These are phyloP conservation scores for Petrophora chlorosata DNA, from an alignment of 2,888 invertebrate species.

Conservation along the genomic window DNA sequence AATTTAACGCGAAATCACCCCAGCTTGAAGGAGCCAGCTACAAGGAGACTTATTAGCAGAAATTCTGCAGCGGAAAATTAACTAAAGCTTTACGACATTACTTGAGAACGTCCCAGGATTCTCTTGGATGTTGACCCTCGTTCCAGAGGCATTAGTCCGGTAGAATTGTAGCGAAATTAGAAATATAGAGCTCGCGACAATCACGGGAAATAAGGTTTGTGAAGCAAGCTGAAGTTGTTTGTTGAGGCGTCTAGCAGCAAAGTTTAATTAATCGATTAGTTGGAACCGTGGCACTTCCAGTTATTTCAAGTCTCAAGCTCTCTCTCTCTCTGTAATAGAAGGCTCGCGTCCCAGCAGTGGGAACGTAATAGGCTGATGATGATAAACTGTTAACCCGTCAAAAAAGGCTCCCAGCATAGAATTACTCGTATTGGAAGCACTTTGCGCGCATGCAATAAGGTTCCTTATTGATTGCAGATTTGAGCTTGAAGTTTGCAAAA, in stretches of 20 bases:
- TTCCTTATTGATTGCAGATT: no score
- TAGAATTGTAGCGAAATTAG: conserved; percentile 12
- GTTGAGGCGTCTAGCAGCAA: background rate
- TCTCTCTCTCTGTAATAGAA: no score
- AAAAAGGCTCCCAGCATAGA: no score
- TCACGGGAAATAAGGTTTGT: conserved; percentile 5
- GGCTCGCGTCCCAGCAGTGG: no score
- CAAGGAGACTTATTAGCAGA: conserved; percentile 64
- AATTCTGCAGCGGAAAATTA: conserved; percentile 54
- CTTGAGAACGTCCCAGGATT: conserved; percentile 26
- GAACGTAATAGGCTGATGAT: no score
- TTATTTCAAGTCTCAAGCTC: no score
- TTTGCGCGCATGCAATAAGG: no score
- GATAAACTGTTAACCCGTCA: no score
- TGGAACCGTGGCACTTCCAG: no score
- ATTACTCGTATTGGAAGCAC: no score
- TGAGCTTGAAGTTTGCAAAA: no score
- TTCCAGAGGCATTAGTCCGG: conserved; percentile 20
- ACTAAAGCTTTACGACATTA: conserved; percentile 46
- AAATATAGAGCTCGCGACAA: conserved; percentile 18
- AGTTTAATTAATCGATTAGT: conserved; percentile 5
- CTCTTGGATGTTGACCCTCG: conserved; percentile 18
- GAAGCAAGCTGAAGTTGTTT: background rate
- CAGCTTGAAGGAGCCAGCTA: conserved; percentile 43
- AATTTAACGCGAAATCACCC: conserved; percentile 72